phyloP scores from a whole-genome alignment of 2,797 vertebrate genomes.

The Sebastes alutus region DNA sequence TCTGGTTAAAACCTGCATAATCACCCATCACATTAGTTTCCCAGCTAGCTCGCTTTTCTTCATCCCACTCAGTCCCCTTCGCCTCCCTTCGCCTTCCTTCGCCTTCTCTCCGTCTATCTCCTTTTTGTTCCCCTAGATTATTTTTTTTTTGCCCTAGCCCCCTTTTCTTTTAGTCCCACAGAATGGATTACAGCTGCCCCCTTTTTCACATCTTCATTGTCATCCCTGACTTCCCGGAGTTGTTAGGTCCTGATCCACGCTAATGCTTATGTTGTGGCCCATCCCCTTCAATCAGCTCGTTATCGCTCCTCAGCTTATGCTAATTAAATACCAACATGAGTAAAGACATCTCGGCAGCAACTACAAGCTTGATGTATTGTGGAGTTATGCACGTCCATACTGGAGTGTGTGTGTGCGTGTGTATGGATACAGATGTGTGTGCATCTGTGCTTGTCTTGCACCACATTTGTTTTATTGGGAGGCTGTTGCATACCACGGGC shows the following conservation, averaged over 20 bases:
- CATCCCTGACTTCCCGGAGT: slow-evolving; percentile 32
- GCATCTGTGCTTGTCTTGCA: slow-evolving; percentile 3
- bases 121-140: slow-evolving; percentile 14
- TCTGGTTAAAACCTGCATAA: slow-evolving; percentile 59
- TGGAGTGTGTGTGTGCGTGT: background rate
- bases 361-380: slow-evolving; percentile 11
- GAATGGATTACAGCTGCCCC: slow-evolving; percentile 44
- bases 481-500: slow-evolving; percentile 10
- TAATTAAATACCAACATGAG: slow-evolving; percentile 68
- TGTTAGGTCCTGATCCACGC: slow-evolving; percentile 48
- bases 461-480: background rate
- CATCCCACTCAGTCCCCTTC: slow-evolving; percentile 7
- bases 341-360: slow-evolving; percentile 21
- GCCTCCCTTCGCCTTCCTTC: background rate
- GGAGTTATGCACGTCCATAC: slow-evolving; percentile 7
- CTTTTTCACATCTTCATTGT: slow-evolving; percentile 41
- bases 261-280: slow-evolving; percentile 58
- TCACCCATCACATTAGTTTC: slow-evolving; percentile 52
- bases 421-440: slow-evolving; percentile 16
- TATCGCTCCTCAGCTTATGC: slow-evolving; percentile 59
- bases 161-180: background rate
- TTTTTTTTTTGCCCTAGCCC: background rate
- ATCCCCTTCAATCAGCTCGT: slow-evolving; percentile 53
- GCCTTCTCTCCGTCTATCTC: background rate
- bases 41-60: slow-evolving; percentile 25